phyloP scores from a whole-genome alignment of 2,113 vertebrate genomes.

The Chrysochloris asiatica region DNA sequence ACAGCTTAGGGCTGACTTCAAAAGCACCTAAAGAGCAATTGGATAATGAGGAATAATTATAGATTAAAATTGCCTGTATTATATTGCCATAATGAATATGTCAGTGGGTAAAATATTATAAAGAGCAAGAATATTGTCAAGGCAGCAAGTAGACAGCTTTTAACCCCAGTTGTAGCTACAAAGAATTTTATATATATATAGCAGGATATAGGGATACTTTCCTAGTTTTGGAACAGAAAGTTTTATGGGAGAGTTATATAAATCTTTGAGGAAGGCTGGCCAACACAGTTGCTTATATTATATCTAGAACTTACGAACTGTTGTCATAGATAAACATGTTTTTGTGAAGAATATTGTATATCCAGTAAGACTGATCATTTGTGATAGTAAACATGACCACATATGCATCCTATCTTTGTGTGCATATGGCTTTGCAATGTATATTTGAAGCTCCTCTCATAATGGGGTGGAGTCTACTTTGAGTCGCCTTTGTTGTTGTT shows the following conservation, averaged over 20 bases:
- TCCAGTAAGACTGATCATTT: background rate
- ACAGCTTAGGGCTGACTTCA: background rate
- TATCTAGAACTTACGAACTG: background rate
- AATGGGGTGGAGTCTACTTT: background rate
- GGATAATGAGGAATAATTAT: constrained; percentile 17
- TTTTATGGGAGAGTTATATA: background rate
- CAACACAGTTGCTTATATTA: background rate
- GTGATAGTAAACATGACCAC: background rate
- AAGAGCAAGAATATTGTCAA: background rate
- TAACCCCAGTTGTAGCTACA: background rate
- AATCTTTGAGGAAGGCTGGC: background rate
- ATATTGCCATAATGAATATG: constrained; percentile 5
- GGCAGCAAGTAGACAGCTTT: background rate
- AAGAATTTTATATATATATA: background rate
- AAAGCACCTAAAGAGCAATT: constrained; percentile 25
- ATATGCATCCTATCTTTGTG: background rate
- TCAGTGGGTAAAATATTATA: constrained; percentile 13
- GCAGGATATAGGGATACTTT: background rate
- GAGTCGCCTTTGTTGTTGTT: background rate
- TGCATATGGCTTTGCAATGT: background rate
- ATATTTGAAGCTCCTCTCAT: background rate
- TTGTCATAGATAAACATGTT: background rate
- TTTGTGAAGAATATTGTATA: background rate
- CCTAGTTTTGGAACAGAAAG: background rate
- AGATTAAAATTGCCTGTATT: constrained; percentile 10